Base-by-base conservation (phyloP, 1,140 invertebrate species). In the Varroa destructor region DNA sequence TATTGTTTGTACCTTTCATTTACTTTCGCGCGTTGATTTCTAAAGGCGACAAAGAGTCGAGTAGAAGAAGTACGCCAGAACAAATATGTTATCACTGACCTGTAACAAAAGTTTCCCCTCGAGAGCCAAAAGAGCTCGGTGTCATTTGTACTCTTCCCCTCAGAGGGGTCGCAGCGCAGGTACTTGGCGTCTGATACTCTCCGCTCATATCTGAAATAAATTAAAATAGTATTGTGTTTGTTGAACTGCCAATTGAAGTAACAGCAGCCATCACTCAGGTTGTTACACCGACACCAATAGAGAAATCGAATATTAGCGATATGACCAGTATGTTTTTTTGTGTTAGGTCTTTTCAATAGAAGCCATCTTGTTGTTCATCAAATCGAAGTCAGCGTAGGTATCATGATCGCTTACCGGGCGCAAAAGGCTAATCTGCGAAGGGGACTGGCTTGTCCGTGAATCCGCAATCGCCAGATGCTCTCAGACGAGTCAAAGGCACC, bases 61-160 rank as follows among this genome's bases (percentile, higher is more conserved):
- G 25, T 25, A 25, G 25, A 25, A 25, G 25, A 25, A 25, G 25
- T 25, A 25, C 25, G 25, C 25, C 25, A 25, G 25, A 25, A 25
- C 25, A 25, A 25, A 25, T 25, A 25, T 25, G 25, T 58, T 3
- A 58, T 12, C 57, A 58, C 57, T 58, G 57, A 67, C 61, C 61
- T 67, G 61, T 67, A 67, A 67, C 61, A 67, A 14, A 43, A 46
- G 46, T 67, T 67, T n/a, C 61, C 61, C 61, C 61, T 67, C 40
- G 61, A 67, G 46, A 67, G 40, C 61, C 61, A 67, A 67, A 67
- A 67, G 46, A 67, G 61, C 61, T 67, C 61, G 61, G 61, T 67
- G 61, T 40, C 40, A 46, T 67, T 67, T 67, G 61, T 67, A 67
- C 61, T 67, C n/a, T 67, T 40, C 61, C 61, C 61, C 61, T n/a